Evolutionary conservation across 2,113 vertebrate genomes (phyloP), one percentile per base, ranked within the genome.

Genomic region (Platichthys stellatus): DNA sequence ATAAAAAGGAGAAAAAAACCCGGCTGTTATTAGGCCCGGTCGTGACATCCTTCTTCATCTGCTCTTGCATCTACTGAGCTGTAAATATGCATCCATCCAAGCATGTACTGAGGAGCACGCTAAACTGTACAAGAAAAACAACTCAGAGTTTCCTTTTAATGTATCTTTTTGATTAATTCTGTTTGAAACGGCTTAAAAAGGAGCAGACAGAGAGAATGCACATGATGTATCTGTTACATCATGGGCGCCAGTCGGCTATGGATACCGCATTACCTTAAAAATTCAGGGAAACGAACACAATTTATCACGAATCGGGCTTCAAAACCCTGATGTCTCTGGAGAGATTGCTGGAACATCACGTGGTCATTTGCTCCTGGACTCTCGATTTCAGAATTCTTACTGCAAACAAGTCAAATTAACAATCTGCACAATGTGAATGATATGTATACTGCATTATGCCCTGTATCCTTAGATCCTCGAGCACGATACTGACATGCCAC

Each of bases 161-260:
- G 72, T 15, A 17, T 67, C 28, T 13, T 14, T 26, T 20, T 60
- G 66, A 85, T 86, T 53, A 51, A 88, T 89, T 85, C 86, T 45
- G 80, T 86, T 89, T 88, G 85, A 92, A 77, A 11, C 62, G 0
- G 31, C 77, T 69, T 82, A 80, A 76, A 78, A 77, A 74, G 70
- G 24, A 28, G 66, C 73, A 71, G 81, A 83, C 82, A 86, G 83
- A 90, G 83, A 75, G 79, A 82, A 85, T 64, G 61, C 53, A 74
- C 70, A 62, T 85, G 63, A 65, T 71, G 79, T 21, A 26, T 56
- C 64, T 2, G 35, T 84, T 82, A 81, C 84, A 72, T 85, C 85
- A 71, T 0, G 20, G 31, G 60, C 2, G 6, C n/a, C 65, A 3
- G 75, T 15, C 31, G 35, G 63, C 31, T 40, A 10, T 5, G 49